Evolutionary conservation across 2,888 invertebrate species (phyloP).

Genomic region (Germaria angustata): DNA sequence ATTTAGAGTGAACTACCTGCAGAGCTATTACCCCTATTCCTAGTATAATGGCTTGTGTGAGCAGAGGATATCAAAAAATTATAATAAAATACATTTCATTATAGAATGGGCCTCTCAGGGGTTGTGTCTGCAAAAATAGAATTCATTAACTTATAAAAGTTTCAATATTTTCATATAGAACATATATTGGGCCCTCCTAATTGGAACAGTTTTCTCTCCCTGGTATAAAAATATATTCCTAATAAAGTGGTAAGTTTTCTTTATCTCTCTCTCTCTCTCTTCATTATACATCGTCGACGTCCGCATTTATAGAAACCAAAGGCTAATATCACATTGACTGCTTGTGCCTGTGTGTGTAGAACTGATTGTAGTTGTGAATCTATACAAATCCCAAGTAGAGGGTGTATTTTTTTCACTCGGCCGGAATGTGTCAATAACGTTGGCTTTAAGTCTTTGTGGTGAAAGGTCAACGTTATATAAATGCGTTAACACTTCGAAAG

Average conservation of each 20-base stretch:
- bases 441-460: slow-evolving; percentile 60
- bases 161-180: no score
- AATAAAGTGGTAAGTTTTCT: slow-evolving; percentile 36
- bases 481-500: slow-evolving; percentile 24
- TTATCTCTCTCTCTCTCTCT: neutral
- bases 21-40: no score
- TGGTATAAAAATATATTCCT: neutral
- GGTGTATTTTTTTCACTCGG: slow-evolving; percentile 22
- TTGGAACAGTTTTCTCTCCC: neutral
- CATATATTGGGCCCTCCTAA: neutral
- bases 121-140: no score
- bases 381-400: slow-evolving; percentile 15
- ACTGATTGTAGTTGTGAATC: neutral
- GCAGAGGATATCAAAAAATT: no score
- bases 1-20: no score
- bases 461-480: slow-evolving; percentile 58
- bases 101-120: no score
- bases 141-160: no score
- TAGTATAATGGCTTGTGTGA: no score
- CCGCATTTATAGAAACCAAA: neutral
- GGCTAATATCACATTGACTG: slow-evolving; percentile 33
- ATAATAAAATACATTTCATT: no score
- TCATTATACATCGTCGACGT: neutral
- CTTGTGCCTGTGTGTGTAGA: neutral
- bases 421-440: slow-evolving; percentile 64